A percentile compares a stretch with the other conserved stretches of the same genome.
phyloP scores from a whole-genome alignment of 2,797 vertebrate species.

The Protonibea diacanthus region DNA sequence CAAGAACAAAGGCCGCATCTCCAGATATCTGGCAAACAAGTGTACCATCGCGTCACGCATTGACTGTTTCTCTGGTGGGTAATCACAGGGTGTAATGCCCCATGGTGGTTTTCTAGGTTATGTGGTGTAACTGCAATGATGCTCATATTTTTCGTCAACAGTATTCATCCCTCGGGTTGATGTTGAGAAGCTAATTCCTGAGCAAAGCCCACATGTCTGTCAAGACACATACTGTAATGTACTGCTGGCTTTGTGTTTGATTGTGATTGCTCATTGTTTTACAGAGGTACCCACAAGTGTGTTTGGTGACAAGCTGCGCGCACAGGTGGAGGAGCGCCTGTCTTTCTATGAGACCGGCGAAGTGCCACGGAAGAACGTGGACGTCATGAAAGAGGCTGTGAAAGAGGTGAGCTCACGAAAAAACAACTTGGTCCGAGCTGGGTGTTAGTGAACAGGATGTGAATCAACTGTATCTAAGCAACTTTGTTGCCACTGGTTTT shows the following conservation, averaged over 20 bases:
- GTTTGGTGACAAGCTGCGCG: constrained; percentile 93
- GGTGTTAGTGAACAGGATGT: accelerated
- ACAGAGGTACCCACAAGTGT: constrained; percentile 93
- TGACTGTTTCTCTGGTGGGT: constrained; percentile 95
- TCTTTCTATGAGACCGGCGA: constrained; percentile 96
- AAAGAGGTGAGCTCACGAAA: constrained; percentile 85
- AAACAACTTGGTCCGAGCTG: neutral
- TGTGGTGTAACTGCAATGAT: constrained; percentile 86
- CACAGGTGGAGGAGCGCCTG: constrained; percentile 95
- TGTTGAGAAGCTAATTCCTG: constrained; percentile 87
- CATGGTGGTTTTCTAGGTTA: accelerated
- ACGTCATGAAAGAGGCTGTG: constrained; percentile 96
- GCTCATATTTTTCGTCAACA: constrained; percentile 99
- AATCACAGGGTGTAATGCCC: accelerated
- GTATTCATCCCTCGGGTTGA: constrained; percentile 87
- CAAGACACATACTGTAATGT: accelerated
- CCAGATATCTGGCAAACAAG: constrained; percentile 97
- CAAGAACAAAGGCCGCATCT: constrained; percentile 98
- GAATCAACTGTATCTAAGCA: accelerated
- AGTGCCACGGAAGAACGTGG: constrained; percentile 93
- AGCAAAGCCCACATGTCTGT: constrained; percentile 82
- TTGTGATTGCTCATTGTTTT: neutral
- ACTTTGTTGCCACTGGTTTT: neutral
- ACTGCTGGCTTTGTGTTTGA: accelerated
- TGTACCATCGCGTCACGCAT: constrained; percentile 97